Conservation (phyloP, 23 tunicate genomes). For the Ciona savignyi region DNA sequence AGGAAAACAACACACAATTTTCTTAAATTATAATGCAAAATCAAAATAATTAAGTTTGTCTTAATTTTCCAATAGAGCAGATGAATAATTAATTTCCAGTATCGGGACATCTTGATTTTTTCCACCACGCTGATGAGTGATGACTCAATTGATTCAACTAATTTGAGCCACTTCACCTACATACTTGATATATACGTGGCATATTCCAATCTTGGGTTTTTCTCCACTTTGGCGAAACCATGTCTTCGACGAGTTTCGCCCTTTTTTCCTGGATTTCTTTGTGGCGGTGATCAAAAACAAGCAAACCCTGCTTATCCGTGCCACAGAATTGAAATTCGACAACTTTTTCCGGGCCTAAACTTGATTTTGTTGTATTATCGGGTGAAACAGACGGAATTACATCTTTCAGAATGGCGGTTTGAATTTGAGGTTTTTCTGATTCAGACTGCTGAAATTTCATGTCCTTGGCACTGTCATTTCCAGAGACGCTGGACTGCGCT, state of each 20-base stretch:
- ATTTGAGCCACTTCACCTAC: no score
- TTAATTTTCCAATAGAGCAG: no score
- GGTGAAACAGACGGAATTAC: not conserved
- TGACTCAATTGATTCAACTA: no score
- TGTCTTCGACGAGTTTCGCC: conserved; percentile 14
- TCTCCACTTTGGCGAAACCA: conserved; percentile 25
- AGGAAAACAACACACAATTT: no score
- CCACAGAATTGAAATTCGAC: not conserved
- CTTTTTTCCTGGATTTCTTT: not conserved
- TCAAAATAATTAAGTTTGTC: no score
- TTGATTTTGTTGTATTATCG: not conserved
- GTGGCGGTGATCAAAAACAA: not conserved
- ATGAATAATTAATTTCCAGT: no score
- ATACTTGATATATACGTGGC: conserved; percentile 40
- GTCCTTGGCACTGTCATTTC: not conserved
- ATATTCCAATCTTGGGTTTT: conserved; percentile 31
- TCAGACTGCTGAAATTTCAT: not conserved
- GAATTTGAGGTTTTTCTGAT: not conserved
- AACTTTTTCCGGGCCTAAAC: not conserved
- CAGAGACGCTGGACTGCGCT: not conserved
- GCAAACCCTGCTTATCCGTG: not conserved
- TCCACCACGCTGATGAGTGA: no score
- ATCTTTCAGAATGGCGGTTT: not conserved
- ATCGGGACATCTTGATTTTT: no score
- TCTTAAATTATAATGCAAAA: no score